A percentile compares a stretch with the other conserved stretches of the same genome.
Conservation (phyloP, 2,888 invertebrate genomes). For the Mythimna albipuncta region DNA sequence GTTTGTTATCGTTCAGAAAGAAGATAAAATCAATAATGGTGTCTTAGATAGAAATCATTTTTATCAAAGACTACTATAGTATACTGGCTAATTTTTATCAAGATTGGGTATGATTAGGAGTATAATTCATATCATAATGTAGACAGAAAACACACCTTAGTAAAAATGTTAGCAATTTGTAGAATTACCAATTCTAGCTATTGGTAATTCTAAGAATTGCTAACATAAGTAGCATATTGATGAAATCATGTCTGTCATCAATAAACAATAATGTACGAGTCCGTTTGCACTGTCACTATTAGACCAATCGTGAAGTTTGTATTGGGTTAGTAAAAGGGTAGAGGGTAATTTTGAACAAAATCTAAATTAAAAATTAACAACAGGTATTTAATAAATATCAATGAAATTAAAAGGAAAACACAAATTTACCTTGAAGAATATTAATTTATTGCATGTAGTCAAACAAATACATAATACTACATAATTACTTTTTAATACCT, state of each 20-base stretch:
- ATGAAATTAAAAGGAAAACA: neutral
- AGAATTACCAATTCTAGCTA: too few relatives aligned
- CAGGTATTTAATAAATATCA: neutral
- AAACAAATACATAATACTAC: slow-evolving; percentile 78
- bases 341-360: neutral
- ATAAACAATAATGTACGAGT: too few relatives aligned
- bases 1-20: slow-evolving; percentile 22
- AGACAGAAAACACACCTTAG: neutral
- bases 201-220: too few relatives aligned
- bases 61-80: too few relatives aligned
- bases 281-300: too few relatives aligned
- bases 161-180: neutral
- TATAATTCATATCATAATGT: neutral
- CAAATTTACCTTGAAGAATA: slow-evolving; percentile 65
- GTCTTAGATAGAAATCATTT: neutral
- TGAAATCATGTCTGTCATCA: too few relatives aligned
- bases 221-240: too few relatives aligned
- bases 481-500: slow-evolving; percentile 72
- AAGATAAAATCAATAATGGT: neutral
- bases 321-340: neutral
- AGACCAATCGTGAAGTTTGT: too few relatives aligned
- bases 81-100: neutral
- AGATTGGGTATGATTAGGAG: neutral
- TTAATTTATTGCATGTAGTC: slow-evolving; percentile 79
- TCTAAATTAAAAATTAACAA: neutral